These are phyloP conservation scores for Trissonchulus sp. DNA, from an alignment of 2,888 invertebrate genomes.

Conservation along the genomic window DNA sequence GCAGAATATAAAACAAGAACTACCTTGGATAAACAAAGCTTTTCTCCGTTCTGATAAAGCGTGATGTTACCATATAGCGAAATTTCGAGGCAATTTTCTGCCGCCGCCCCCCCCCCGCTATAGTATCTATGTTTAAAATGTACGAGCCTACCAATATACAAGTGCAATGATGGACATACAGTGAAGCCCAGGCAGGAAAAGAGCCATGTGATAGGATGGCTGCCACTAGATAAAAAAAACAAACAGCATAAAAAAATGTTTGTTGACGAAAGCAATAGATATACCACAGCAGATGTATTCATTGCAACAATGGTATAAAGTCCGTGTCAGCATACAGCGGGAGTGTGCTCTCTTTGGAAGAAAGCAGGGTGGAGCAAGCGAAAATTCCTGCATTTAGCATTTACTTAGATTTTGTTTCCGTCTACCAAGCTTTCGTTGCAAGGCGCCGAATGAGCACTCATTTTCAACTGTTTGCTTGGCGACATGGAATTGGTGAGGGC, in stretches of 20 bases:
- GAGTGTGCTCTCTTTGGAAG: not conserved
- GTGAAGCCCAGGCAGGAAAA: constrained; percentile 4
- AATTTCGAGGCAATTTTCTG: too few species aligned
- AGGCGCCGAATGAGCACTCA: too few species aligned
- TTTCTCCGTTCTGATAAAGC: constrained; percentile 10
- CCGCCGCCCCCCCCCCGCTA: too few species aligned
- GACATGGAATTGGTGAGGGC: too few species aligned
- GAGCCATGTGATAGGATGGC: constrained; percentile 11
- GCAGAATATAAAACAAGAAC: not conserved
- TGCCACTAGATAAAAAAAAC: not conserved
- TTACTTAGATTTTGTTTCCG: too few species aligned
- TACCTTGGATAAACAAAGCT: not conserved
- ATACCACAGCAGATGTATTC: not conserved
- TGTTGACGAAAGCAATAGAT: not conserved
- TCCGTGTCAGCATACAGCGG: too few species aligned
- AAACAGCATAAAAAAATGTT: not conserved
- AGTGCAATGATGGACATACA: not conserved
- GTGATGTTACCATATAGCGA: constrained; percentile 10
- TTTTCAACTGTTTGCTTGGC: too few species aligned
- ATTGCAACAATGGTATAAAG: not conserved
- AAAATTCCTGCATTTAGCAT: too few species aligned
- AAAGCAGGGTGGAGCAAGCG: too few species aligned
- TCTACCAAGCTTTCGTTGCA: too few species aligned
- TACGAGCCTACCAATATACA: not conserved
- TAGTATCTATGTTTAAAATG: not conserved